Conservation (phyloP, 2,113 vertebrate species). For the Nothoprocta perdicaria region DNA sequence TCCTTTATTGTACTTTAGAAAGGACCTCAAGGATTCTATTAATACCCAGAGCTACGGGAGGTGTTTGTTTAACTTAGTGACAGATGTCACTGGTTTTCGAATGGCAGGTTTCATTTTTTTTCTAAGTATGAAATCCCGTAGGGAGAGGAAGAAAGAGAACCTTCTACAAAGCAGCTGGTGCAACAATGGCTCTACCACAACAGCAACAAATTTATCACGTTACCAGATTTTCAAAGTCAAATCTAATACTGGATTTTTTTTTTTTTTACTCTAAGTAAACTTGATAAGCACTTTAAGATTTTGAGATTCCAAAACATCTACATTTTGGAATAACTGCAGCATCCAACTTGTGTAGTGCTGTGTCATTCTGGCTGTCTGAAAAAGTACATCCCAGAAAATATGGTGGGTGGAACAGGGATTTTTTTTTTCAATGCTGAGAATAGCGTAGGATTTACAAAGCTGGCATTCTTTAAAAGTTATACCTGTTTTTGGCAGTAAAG, state of each 20-base stretch:
- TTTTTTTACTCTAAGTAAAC: neutral
- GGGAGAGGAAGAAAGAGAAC: neutral
- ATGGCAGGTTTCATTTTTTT: neutral
- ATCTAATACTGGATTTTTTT: neutral
- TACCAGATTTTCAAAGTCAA: neutral
- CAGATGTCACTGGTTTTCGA: neutral
- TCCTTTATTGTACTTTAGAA: neutral
- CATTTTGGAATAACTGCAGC: neutral
- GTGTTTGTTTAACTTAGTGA: neutral
- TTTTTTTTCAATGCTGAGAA: neutral
- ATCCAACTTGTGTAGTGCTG: neutral
- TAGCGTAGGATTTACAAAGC: slow-evolving; percentile 5
- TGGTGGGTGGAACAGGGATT: neutral
- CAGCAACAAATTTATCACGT: neutral
- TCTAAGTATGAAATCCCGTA: neutral
- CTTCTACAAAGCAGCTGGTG: neutral
- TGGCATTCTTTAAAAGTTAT: neutral
- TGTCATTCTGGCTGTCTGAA: neutral
- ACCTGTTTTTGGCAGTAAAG: neutral
- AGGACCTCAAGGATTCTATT: neutral
- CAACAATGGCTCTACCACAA: neutral
- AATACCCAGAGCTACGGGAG: neutral
- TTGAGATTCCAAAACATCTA: neutral
- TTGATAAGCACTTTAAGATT: neutral
- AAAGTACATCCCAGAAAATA: neutral